Base-by-base conservation (phyloP, 2,797 vertebrate genomes). In the Pseudomugil gertrudae region DNA sequence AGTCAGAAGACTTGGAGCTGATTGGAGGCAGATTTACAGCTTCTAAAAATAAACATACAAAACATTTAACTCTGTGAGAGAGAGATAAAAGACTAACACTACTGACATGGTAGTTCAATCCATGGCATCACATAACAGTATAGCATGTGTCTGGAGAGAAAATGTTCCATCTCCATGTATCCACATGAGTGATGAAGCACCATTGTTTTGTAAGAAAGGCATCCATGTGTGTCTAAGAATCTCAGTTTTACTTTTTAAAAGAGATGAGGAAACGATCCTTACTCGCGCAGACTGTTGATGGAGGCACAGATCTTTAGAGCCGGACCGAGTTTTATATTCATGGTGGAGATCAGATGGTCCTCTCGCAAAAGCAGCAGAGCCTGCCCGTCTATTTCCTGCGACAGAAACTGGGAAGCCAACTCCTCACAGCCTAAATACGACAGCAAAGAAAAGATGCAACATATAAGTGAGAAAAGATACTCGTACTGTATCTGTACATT, bases 301-400 rank as follows among this genome's bases (percentile, higher is more conserved):
- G 96, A 97, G 81, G 98, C 98, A 83, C 98, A 99, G 86, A 99
- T 99, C 93, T 99, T 99, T 51, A 99, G 93, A 6, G 98, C 98
- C 0, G 98, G 98, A 59, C 98, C 98, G 76, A 99, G 93, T 90
- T 99, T 99, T 91, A 99, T 99, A 85, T 99, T 99, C 98, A 99
- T 99, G 87, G 98, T 97, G 88, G 96, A 96, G 95, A 99, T 99
- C 63, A 99, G 96, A 85, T 99, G 98, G 73, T 99, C 98, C 89
- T 99, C 98, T 78, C 97, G 96, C 72, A 99, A 91, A 63, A 99
- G 92, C 74, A 99, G 92, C 81, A 99, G 96, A 64, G 98, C 98
- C 90, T 99, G 98, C 26, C 98, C 98, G 55, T 99, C 98, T 53
- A 99, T 99, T 90, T 99, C 98, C 92, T 99, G 98, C 23, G 96